Conservation (phyloP, 2,113 vertebrate genomes). For the pig (Sus scrofa) region DNA sequence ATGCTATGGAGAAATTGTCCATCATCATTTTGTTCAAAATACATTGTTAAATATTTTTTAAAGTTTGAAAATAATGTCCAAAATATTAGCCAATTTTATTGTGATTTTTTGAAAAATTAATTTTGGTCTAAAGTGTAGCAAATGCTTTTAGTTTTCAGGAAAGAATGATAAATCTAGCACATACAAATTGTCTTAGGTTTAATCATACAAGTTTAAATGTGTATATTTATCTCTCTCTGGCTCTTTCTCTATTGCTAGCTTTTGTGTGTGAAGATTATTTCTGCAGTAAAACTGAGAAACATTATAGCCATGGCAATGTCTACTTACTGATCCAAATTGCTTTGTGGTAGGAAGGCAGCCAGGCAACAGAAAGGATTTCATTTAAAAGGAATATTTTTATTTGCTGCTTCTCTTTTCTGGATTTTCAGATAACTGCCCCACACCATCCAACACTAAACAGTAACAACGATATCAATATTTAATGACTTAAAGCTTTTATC, state of each 20-base stretch:
- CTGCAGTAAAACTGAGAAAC: neutral
- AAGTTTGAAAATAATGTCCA: neutral
- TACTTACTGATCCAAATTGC: neutral
- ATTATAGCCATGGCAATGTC: neutral
- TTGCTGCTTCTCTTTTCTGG: neutral
- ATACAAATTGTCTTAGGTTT: neutral
- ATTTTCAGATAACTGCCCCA: slow-evolving; percentile 2
- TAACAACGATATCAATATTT: neutral
- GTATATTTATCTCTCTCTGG: neutral
- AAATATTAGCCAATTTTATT: neutral
- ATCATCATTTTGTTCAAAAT: neutral
- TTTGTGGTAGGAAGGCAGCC: neutral
- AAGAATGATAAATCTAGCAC: neutral
- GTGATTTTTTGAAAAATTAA: neutral
- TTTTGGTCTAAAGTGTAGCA: neutral
- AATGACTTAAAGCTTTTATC: slow-evolving; percentile 19
- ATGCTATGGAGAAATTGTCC: neutral
- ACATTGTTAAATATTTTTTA: neutral
- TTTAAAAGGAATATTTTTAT: slow-evolving; percentile 19
- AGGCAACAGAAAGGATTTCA: neutral
- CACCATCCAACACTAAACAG: neutral
- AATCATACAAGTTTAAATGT: neutral
- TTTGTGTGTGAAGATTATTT: neutral
- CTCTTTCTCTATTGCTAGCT: neutral
- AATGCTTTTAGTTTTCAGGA: neutral